Evolutionary conservation across 2,113 vertebrate species (phyloP).

Genomic region (Eubucco bourcierii): DNA sequence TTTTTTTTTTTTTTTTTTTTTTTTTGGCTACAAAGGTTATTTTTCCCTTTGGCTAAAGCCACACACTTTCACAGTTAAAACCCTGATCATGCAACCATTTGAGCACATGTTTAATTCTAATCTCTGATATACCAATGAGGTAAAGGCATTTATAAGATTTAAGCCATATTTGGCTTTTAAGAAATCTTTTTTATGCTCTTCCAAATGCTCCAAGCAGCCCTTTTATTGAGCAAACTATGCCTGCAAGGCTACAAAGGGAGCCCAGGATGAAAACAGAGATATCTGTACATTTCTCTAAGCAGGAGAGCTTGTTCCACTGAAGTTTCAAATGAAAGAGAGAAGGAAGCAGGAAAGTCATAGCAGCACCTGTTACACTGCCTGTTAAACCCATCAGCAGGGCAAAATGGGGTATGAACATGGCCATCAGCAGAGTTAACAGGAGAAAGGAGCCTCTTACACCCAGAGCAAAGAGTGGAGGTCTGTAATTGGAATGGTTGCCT

Average conservation of each 20-base stretch:
- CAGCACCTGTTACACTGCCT: conserved; percentile 78
- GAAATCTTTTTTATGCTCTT: background rate
- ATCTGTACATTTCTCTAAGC: conserved; percentile 71
- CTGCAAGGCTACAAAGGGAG: conserved; percentile 77
- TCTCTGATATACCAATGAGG: background rate
- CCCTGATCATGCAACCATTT: background rate
- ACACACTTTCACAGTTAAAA: background rate
- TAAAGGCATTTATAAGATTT: background rate
- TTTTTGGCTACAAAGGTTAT: background rate
- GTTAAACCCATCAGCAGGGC: conserved; percentile 82
- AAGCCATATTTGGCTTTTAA: background rate
- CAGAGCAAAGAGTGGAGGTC: background rate
- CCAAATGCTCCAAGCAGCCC: conserved; percentile 67
- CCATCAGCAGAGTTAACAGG: conserved; percentile 77
- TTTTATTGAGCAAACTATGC: conserved; percentile 79
- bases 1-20: too few relatives aligned
- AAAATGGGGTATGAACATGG: conserved; percentile 78
- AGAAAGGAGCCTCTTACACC: conserved; percentile 72
- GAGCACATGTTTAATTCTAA: background rate
- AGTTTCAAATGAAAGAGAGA: conserved; percentile 82
- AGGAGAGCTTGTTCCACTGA: conserved; percentile 71
- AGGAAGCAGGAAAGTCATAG: conserved; percentile 82
- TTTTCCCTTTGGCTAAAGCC: background rate
- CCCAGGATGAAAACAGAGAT: conserved; percentile 76
- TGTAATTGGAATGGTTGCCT: background rate